Base-by-base conservation (phyloP, 2,888 invertebrate genomes). In the Tolmerus cingulatus region DNA sequence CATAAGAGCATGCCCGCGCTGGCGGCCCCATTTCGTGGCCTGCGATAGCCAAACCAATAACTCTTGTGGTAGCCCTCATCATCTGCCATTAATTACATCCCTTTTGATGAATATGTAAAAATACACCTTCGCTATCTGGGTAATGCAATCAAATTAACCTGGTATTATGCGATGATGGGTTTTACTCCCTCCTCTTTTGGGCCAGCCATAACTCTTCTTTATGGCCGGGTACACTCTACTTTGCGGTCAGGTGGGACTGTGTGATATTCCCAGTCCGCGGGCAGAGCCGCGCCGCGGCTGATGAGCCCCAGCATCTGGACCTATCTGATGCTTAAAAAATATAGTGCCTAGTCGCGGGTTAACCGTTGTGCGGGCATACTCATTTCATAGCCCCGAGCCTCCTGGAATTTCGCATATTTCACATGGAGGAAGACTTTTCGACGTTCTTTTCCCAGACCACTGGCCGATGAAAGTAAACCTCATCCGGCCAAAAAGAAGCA, bases 101-200 rank as follows among this genome's bases (percentile, higher is more conserved):
- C 77, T 87, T 87, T 77, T 88, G 88, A 88, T 88, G 88, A 88
- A 88, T 88, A 88, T 88, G 88, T 88, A 87, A 87, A 88, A 88
- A 88, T 88, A 89, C 89, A 89, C 89, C 89, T 89, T 89, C 89
- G 87, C 89, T 90, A 90, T 89, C 89, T 90, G 78, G 87, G 89
- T 88, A 89, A 89, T 89, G 89, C 89, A 89, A 89, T 89, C 90
- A 90, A 89, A 90, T 90, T 89, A 89, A 89, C 88, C 30, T 88
- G 85, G 85, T 87, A 87, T 86, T 87, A 87, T 87, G 57, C 81
- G 87, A 87, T 88, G 88, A 88, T 87, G 88, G 87, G 77, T 87
- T 87, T 87, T 87, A 74, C 74, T 87, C 43, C 81, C 87, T 66
- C 74, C 74, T 85, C 46, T 57, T 43, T 85, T 74, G 30, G 85